Base-by-base conservation (phyloP, 2,888 invertebrate genomes). In the Meghimatium bilineatum region DNA sequence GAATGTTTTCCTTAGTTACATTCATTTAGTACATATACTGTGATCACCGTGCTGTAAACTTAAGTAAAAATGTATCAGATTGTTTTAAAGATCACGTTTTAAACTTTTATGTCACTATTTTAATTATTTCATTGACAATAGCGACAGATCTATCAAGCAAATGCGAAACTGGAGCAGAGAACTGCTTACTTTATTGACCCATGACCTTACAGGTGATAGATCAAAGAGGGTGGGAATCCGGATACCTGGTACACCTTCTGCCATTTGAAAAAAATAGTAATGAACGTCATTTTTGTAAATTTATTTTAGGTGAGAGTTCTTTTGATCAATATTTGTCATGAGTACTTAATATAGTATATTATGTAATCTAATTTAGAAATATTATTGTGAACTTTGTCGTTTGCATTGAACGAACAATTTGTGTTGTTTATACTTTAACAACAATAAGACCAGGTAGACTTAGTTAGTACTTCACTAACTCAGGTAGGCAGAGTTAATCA, bases 121-220 rank as follows among this genome's bases (percentile, higher is more conserved):
- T n/a, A 63, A 63, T n/a, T 63, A 23, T 63, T 63, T 63, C 6
- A 63, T 17, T 10, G n/a, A 5, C 20, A 56, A 63, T 10, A 63
- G 23, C n/a, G 2, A 32, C 67, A 56, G 67, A 67, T 20, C 44
- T 5, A 34, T 14, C 32, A 32, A 14, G n/a, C 2, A 44, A 44
- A 72, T 72, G 12, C 29, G 72, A 72, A 72, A 72, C 72, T 44
- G n/a, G 49, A 38, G 17, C 44, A 44, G 0, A 26, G 38, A 10
- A 69, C 26, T n/a, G 26, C 5, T 56, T 63, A 63, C 12, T 69
- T 6, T 36, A 44, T 34, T 63, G 56, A 74, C 81, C 81, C 63
- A 63, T 74, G 74, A 81, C 81, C 81, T 74, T 74, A 63, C 81
- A 81, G 81, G 81, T 81, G 72, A 81, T 36, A 72, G 56, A 67